These are phyloP conservation scores for Diplosoma virens DNA, from an alignment of 23 tunicate genomes.

Conservation along the genomic window DNA sequence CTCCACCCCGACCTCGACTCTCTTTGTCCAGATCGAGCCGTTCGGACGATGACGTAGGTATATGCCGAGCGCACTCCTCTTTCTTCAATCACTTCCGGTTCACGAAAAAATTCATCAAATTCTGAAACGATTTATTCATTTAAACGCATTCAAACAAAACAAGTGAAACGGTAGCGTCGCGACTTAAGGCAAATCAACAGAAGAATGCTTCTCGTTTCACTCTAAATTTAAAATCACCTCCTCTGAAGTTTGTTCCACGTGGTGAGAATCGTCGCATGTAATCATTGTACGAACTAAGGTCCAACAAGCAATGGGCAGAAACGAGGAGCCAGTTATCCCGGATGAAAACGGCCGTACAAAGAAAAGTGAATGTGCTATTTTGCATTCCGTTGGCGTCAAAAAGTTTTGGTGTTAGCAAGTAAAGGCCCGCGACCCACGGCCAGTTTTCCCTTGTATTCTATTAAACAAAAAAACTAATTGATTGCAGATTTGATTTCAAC, in stretches of 20 bases:
- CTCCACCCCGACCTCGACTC: slow-evolving; percentile 18
- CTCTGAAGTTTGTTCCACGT: no score
- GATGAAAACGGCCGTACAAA: slow-evolving; percentile 78
- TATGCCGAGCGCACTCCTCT: background rate
- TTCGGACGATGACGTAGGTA: slow-evolving; percentile 31
- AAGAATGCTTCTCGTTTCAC: no score
- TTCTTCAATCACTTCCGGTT: background rate
- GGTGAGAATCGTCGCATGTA: background rate
- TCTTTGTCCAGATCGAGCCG: background rate
- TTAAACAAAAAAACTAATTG: no score
- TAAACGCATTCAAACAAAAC: no score
- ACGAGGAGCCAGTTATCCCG: slow-evolving; percentile 55
- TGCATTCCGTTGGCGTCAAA: no score
- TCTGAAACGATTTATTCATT: no score
- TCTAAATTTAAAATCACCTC: no score
- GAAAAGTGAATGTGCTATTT: no score
- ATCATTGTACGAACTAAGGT: slow-evolving; percentile 24
- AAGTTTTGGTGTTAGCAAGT: slow-evolving; percentile 25
- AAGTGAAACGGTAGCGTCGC: no score
- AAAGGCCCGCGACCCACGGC: slow-evolving; percentile 85
- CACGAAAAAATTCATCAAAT: slow-evolving; percentile 19
- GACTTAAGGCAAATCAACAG: no score
- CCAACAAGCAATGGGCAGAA: slow-evolving; percentile 78
- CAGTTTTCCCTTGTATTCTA: slow-evolving; percentile 26
- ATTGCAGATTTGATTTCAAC: no score